phyloP scores from a whole-genome alignment of 2,113 vertebrate genomes.

The Mus pahari region DNA sequence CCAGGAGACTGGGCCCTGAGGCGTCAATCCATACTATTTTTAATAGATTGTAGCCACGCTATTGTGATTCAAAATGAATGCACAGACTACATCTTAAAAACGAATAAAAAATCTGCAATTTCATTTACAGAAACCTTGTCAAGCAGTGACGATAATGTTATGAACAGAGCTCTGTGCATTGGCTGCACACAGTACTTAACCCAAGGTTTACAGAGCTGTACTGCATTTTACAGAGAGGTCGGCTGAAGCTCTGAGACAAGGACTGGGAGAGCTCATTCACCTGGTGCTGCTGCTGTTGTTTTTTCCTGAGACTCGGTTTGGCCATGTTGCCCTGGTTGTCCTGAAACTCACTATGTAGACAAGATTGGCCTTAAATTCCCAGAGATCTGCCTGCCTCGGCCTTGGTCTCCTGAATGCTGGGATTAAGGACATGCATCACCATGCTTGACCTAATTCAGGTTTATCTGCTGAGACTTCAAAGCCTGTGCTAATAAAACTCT shows the following conservation, averaged over 20 bases:
- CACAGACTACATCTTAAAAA: background rate
- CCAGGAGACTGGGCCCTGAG: background rate
- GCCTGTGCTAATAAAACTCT: background rate
- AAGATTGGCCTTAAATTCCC: background rate
- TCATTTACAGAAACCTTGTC: background rate
- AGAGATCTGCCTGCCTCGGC: background rate
- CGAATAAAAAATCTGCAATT: background rate
- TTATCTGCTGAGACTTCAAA: background rate
- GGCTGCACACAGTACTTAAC: background rate
- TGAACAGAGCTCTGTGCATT: background rate
- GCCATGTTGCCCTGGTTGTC: background rate
- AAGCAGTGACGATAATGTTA: no score
- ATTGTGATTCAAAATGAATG: no score
- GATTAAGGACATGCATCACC: background rate
- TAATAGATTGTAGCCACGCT: background rate
- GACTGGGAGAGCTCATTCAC: background rate
- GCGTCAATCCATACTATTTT: background rate
- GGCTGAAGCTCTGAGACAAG: background rate
- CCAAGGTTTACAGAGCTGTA: background rate
- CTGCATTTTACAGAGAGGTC: background rate
- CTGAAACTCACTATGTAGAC: background rate
- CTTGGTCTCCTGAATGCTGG: background rate
- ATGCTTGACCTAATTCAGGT: background rate
- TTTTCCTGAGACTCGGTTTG: background rate
- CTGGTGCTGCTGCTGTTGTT: background rate